Percentiles rank a stretch among this genome's conserved stretches.
These are phyloP conservation scores for Drosophila busckii DNA, from an alignment of 1,140 invertebrate genomes.

Conservation along the genomic window DNA sequence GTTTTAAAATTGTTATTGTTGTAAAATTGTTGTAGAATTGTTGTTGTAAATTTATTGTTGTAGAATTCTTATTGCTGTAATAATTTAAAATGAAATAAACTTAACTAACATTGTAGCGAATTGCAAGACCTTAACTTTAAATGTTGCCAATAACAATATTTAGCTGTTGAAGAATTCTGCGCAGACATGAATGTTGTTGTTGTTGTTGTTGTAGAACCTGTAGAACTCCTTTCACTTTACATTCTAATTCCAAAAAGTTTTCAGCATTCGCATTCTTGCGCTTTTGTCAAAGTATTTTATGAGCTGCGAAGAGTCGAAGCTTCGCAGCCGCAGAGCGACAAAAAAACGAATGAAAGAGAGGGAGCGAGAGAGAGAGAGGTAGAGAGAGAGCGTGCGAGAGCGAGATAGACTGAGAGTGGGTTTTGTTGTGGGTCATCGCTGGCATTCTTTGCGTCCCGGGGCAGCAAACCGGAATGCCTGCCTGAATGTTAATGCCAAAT, in stretches of 20 bases:
- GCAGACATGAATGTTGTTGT: too few species aligned
- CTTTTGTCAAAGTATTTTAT: constrained; percentile 20
- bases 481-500: constrained; percentile 61
- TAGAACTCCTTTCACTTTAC: constrained; percentile 74
- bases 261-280: constrained; percentile 68
- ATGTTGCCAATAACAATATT: too few species aligned
- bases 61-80: too few species aligned
- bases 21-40: too few species aligned
- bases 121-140: neutral
- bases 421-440: neutral
- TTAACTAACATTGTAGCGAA: too few species aligned
- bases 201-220: constrained; percentile 37
- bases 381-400: too few species aligned
- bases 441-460: constrained; percentile 41
- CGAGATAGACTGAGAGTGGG: too few species aligned
- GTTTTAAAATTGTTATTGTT: too few species aligned
- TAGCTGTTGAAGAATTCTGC: too few species aligned
- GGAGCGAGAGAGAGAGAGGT: neutral
- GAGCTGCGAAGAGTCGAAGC: constrained; percentile 29
- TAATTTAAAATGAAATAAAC: too few species aligned
- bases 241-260: constrained; percentile 70
- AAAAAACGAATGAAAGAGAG: neutral
- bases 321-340: too few species aligned
- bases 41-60: too few species aligned
- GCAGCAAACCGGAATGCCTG: constrained; percentile 58